Base-by-base conservation (phyloP, 2,113 vertebrate genomes). In the Blennius ocellaris region DNA sequence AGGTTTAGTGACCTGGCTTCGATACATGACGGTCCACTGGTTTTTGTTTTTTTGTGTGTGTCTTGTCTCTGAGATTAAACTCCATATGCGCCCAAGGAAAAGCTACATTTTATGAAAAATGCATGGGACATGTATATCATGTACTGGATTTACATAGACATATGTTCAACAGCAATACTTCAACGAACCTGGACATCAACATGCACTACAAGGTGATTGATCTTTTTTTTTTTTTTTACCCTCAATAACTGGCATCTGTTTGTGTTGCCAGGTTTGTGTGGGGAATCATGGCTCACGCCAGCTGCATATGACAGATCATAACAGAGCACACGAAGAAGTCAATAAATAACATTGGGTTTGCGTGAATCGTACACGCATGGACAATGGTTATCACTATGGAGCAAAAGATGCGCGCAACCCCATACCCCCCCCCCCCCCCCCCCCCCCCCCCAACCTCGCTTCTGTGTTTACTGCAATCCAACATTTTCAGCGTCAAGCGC, bases 1-100 rank as follows among this genome's bases (percentile, higher is more conserved):
- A 54, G 50, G 71, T 78, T 72, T 7, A 56, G 68, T 77, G 11
- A 73, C 57, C 39, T 52, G 53, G 8, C 56, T n/a, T n/a, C n/a
- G n/a, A n/a, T 10, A 7, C 0, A 47, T 38, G 11, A 11, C 43
- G 52, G 15, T 50, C 7, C 5, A 43, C 15, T 7, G 39, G 41
- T 9, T 12, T 21, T 0, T 43, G 15, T 36, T 16, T 37, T 43
- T 43, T 12, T 41, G 52, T 40, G n/a, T n/a, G n/a, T 43, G 0
- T 4, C 7, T 7, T 12, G 12, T 48, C 12, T 7, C 15, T n/a
- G n/a, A n/a, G 1, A 15, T 5, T 48, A 12, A 48, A 48, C 15
- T 48, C 14, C 14, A 48, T n/a, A 15, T 43, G 15, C 7, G 14
- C 3, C 1, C 15, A 48, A 48, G 15, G 21, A 30, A 30, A 30